These are phyloP conservation scores for Haliclystus octoradiatus DNA, from an alignment of 30 jellyfish, hydroid and myxozoan species.

Conservation along the genomic window DNA sequence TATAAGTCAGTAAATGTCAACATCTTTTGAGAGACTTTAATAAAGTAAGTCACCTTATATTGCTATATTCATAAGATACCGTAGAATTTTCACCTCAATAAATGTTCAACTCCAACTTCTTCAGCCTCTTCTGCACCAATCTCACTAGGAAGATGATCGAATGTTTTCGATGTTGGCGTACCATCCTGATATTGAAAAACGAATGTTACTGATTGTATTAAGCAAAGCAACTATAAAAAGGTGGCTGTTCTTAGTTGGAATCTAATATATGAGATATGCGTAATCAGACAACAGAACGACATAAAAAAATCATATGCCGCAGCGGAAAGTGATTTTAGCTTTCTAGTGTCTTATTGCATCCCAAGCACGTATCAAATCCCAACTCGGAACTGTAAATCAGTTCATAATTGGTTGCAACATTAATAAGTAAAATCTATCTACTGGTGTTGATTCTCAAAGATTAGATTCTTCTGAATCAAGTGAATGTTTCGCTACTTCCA, in stretches of 20 bases:
- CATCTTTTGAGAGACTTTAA: too few species aligned
- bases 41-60: too few species aligned
- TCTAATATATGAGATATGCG: neutral
- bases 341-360: neutral
- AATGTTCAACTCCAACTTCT: slow-evolving; percentile 99
- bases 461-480: too few species aligned
- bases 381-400: too few species aligned
- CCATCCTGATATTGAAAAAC: slow-evolving; percentile 69
- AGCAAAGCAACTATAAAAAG: neutral
- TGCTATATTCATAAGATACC: too few species aligned
- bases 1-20: too few species aligned
- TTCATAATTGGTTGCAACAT: too few species aligned
- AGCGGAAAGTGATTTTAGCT: neutral
- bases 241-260: neutral
- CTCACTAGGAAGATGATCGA: slow-evolving; percentile 95
- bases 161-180: slow-evolving; percentile 96
- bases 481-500: too few species aligned
- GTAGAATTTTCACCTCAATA: slow-evolving; percentile 83
- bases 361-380: too few species aligned
- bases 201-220: neutral
- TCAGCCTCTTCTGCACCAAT: slow-evolving; percentile 99
- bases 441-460: too few species aligned
- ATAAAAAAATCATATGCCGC: neutral
- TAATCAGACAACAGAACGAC: neutral
- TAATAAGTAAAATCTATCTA: too few species aligned